Percentiles rank a stretch among this genome's conserved stretches.
These are phyloP conservation scores for Nasonia longicornis DNA, from an alignment of 1,140 invertebrate species.

Conservation along the genomic window DNA sequence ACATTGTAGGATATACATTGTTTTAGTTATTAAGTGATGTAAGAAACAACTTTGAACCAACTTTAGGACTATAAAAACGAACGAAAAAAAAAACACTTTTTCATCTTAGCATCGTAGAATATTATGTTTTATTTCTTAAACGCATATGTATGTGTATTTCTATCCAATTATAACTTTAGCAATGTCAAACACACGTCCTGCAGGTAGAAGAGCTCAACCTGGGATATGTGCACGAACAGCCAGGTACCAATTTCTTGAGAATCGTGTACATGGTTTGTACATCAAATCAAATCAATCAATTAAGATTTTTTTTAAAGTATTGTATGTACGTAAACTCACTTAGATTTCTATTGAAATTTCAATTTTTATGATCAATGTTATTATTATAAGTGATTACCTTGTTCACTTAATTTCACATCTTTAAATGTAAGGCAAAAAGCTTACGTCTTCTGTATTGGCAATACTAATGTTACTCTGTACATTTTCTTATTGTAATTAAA, in stretches of 20 bases:
- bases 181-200: constrained; percentile 31
- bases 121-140: constrained; percentile 58
- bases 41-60: constrained; percentile 39
- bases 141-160: constrained; percentile 59
- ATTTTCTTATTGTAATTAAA: constrained; percentile 39
- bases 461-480: constrained; percentile 37
- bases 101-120: constrained; percentile 49
- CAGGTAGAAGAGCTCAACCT: constrained; percentile 33
- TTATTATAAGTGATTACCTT: not conserved
- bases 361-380: constrained; percentile 6
- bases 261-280: constrained; percentile 17
- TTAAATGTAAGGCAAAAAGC: constrained; percentile 24
- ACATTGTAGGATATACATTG: constrained; percentile 58
- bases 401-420: constrained; percentile 17
- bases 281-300: constrained; percentile 18
- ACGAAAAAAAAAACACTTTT: constrained; percentile 18
- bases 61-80: constrained; percentile 32
- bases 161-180: constrained; percentile 53
- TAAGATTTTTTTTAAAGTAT: not conserved
- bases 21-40: constrained; percentile 57
- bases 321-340: not conserved
- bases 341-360: not conserved
- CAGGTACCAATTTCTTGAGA: constrained; percentile 25
- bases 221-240: constrained; percentile 23
- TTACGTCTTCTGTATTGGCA: constrained; percentile 35